Conservation (phyloP, 2,113 vertebrate species). For the Candoia aspera region DNA sequence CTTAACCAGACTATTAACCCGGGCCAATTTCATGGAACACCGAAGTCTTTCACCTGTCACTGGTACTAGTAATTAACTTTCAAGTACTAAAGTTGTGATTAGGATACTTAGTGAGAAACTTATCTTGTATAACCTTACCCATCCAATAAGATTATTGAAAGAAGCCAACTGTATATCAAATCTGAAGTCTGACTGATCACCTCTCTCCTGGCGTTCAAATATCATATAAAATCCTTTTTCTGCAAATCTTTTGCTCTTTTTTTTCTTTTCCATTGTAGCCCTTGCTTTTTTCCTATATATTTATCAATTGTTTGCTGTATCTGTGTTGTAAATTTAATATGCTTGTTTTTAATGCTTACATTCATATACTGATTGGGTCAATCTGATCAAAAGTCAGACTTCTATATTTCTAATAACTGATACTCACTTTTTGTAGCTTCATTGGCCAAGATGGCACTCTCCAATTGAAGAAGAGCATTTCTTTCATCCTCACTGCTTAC, state of each 20-base stretch:
- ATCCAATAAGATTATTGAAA: background rate
- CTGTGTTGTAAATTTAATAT: background rate
- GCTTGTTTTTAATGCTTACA: background rate
- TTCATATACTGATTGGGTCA: background rate
- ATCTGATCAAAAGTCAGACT: background rate
- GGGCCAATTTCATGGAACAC: background rate
- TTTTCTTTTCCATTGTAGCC: background rate
- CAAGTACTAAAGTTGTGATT: background rate
- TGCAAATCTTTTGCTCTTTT: background rate
- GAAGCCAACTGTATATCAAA: background rate
- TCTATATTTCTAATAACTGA: background rate
- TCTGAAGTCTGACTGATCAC: background rate
- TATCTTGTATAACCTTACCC: background rate
- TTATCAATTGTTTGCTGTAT: background rate
- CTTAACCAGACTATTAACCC: background rate
- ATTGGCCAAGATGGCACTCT: slow-evolving; percentile 79
- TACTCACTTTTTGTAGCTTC: slow-evolving; percentile 82
- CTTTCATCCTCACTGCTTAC: slow-evolving; percentile 94
- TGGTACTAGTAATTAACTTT: background rate
- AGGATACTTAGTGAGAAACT: background rate
- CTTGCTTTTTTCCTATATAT: background rate
- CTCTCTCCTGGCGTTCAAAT: background rate
- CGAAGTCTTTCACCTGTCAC: background rate
- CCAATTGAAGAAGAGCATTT: slow-evolving; percentile 85
- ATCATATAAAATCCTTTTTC: too few relatives aligned